Evolutionary conservation across 2,888 invertebrate species (phyloP), one percentile per base, ranked within the genome.

Genomic region (Lepidonotus clava): DNA sequence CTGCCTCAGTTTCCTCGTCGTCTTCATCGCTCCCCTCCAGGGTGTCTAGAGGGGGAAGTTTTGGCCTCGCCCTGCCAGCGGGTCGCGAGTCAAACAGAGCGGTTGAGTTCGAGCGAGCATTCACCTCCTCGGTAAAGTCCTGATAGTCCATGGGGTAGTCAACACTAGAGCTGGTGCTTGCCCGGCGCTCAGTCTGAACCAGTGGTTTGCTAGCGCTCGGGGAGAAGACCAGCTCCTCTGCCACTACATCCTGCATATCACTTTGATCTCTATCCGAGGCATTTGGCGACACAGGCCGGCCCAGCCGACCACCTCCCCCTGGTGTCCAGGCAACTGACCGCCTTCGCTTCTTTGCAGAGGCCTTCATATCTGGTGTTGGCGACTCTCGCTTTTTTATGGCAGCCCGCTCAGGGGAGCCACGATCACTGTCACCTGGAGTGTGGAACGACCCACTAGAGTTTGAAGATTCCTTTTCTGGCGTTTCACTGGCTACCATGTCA

Each of bases 281-380:
- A n/a, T 38, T 71, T 18, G 71, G 71, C 36, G 71, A 71, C 71
- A 71, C 71, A 1, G 71, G 71, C 14, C 80, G 80, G 28, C 51
- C 80, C 18, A 80, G 80, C 46, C 28, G 41, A 14, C 51, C 51
- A 18, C 80, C 80, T 14, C 80, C 1, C 6, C 41, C 46, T 14
- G 80, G 80, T 4, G 80, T 80, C 80, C 80, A 80, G 24, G 80
- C 80, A 41, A 41, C 41, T 8, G 80, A 80, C 32, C 80, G 80
- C 80, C 80, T n/a, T 2, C 80, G 80, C 41, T 51, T 80, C 46
- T 80, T 80, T 21, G 46, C 41, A 0, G 46, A 41, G 8, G 41
- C 14, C 46, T 76, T n/a, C 11, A 66, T 8, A 18, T 46, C 18
- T 18, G 8, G 46, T 8, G 18, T 8, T 11, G 46, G 46, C 46